These are phyloP conservation scores for Clupea harengus DNA, from an alignment of 2,113 vertebrate species.

Conservation along the genomic window DNA sequence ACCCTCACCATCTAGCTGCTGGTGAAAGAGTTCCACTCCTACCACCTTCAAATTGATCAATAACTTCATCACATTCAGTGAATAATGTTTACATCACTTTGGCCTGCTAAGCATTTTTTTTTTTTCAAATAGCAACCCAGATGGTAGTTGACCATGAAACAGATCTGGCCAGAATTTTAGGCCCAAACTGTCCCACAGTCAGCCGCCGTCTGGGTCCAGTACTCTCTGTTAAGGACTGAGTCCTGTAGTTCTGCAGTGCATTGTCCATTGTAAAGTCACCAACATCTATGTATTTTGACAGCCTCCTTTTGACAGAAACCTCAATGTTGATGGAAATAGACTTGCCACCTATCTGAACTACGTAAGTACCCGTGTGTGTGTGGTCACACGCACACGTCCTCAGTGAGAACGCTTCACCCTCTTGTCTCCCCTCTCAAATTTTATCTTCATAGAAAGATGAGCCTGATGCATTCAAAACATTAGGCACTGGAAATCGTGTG, in stretches of 20 bases:
- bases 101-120: not conserved
- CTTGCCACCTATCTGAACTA: constrained; percentile 99
- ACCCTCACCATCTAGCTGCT: not conserved
- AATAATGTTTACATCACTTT: not conserved
- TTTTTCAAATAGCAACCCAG: not conserved
- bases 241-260: constrained; percentile 32
- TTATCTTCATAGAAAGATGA: constrained; percentile 98
- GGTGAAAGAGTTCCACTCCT: not conserved
- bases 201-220: not conserved
- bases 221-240: constrained; percentile 32
- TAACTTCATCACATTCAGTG: not conserved
- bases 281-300: constrained; percentile 84
- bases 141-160: not conserved
- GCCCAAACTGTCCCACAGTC: not conserved
- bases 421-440: constrained; percentile 81
- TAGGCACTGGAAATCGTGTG: constrained; percentile 99
- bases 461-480: constrained; percentile 98
- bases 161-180: not conserved
- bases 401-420: constrained; percentile 45
- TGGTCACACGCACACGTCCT: constrained; percentile 39
- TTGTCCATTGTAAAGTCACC: constrained; percentile 79
- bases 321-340: constrained; percentile 97
- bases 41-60: not conserved
- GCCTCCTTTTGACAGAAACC: constrained; percentile 96
- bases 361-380: constrained; percentile 84